Evolutionary conservation across 2,797 vertebrate species (phyloP), one percentile per base, ranked within the genome.

Genomic region (Rhinogobio ventralis): DNA sequence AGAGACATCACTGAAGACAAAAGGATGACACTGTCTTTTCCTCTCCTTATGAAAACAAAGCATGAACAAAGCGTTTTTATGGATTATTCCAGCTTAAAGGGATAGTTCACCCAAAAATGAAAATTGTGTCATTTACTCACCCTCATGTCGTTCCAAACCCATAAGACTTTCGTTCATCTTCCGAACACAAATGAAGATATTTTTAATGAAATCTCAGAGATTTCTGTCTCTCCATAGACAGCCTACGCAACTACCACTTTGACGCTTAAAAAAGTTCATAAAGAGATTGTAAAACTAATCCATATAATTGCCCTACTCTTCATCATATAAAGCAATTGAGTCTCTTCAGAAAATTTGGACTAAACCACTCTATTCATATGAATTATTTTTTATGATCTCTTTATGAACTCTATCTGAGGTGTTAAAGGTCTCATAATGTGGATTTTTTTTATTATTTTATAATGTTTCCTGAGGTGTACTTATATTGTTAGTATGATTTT

Each of bases 1-100:
- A 13, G 53, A 79, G 19, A 77, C 49, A 71, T 36, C 39, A 68
- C n/a, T 57, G 62, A 46, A 71, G 74, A 78, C 49, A 77, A 79
- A 28, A 71, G 42, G 49, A 60, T n/a, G 19, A 71, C 20, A 8
- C 6, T 64, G 30, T 73, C 4, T 19, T 13, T 81, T 20, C 39
- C 25, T 72, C 25, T 72, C 11, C 73, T 46, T n/a, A 72, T 23
- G 20, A 36, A 82, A 46, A 30, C 19, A 46, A 64, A 62, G 39
- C 8, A 20, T 20, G 3, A 42, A 46, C 25, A 66, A 46, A 66
- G 11, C 8, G 6, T 14, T 11, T 33, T 30, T 74, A 33, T 57
- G 5, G 3, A 39, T 23, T 17, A 14, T 7, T 77, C 9, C 23
- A 60, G n/a, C 73, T 25, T 17, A 10, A 39, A 64, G 25, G 6